These are phyloP conservation scores for Aptenodytes patagonicus DNA, from an alignment of 2,113 vertebrate genomes.

Conservation along the genomic window DNA sequence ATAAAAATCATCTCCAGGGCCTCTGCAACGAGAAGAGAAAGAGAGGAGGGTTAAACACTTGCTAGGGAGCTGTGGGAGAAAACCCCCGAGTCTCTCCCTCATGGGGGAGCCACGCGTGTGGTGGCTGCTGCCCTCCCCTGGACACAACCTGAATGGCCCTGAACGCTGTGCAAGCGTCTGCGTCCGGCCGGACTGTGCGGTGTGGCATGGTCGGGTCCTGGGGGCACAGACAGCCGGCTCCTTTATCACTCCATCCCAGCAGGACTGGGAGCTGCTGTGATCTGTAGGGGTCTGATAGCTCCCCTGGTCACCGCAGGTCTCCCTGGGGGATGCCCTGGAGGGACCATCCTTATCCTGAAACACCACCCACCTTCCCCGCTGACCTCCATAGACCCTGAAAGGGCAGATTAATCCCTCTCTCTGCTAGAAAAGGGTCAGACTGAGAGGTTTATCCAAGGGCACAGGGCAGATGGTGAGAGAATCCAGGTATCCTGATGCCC, in stretches of 20 bases:
- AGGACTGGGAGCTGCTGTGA: not conserved
- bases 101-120: rapidly evolving
- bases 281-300: not conserved
- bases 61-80: not conserved
- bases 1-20: slow-evolving; percentile 77
- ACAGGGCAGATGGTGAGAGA: not conserved
- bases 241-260: not conserved
- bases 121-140: not conserved
- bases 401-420: not conserved
- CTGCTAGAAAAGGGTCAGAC: not conserved
- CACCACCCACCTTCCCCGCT: not conserved
- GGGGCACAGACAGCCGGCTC: not conserved
- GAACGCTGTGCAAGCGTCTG: not conserved
- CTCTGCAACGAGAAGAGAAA: slow-evolving; percentile 46
- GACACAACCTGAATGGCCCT: not conserved
- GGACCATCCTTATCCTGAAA: not conserved
- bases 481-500: not conserved
- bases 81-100: not conserved
- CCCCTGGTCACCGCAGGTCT: not conserved
- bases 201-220: not conserved
- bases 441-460: not conserved
- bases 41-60: not conserved
- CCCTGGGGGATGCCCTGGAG: not conserved
- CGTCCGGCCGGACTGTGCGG: rapidly evolving
- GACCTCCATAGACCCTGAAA: not conserved